These are phyloP conservation scores for Oncorhynchus masou DNA, from an alignment of 2,113 vertebrate genomes.

Conservation along the genomic window DNA sequence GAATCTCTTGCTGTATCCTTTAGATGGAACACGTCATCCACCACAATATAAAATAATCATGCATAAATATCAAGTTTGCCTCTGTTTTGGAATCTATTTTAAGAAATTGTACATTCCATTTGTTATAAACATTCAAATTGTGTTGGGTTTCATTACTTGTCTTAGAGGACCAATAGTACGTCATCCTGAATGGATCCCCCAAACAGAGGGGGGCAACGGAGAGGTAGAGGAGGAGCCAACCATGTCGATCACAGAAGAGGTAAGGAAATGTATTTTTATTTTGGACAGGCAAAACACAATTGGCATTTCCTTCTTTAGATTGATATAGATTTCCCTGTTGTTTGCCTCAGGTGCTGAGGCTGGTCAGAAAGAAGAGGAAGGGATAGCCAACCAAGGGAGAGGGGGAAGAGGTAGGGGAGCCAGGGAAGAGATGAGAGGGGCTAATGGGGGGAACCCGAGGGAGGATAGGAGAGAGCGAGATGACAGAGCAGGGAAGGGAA, in stretches of 20 bases:
- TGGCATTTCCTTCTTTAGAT: background rate
- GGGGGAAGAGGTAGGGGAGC: background rate
- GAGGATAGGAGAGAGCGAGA: no score
- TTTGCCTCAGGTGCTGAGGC: constrained; percentile 14
- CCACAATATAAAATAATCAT: no score
- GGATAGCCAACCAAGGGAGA: background rate
- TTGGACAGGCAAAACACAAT: background rate
- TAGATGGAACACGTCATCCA: no score
- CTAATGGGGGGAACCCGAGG: background rate
- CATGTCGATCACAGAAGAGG: background rate
- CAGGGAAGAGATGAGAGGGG: background rate
- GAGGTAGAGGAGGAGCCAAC: background rate
- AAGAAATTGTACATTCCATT: no score
- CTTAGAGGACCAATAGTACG: no score
- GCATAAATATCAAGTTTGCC: no score
- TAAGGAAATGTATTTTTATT: background rate
- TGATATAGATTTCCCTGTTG: background rate
- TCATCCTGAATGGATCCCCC: no score
- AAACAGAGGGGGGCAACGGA: background rate
- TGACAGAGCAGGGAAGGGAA: no score
- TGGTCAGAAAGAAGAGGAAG: constrained; percentile 27
- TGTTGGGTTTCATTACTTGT: no score
- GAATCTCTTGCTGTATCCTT: no score
- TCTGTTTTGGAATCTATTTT: no score
- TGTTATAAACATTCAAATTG: no score